These are phyloP conservation scores for Catocala sponsa DNA, from an alignment of 2,888 invertebrate species.

Conservation along the genomic window DNA sequence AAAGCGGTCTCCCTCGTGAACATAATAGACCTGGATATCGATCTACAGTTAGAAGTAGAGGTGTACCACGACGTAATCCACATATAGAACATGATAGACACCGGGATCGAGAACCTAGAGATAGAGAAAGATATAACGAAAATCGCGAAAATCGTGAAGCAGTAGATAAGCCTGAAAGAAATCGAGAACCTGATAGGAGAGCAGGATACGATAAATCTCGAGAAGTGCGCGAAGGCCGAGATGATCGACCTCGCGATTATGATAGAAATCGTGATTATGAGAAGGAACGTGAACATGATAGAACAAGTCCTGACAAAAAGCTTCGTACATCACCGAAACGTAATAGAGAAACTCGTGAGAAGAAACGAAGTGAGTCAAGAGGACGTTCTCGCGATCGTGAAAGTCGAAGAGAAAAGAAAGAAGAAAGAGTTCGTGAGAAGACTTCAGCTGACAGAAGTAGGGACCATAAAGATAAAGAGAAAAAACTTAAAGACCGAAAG, in stretches of 20 bases:
- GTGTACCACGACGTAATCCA: conserved; percentile 73
- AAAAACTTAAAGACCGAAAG: conserved; percentile 83
- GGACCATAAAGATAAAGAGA: conserved; percentile 88
- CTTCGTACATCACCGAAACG: conserved; percentile 75
- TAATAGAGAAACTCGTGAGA: conserved; percentile 73
- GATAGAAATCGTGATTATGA: conserved; percentile 76
- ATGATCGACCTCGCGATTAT: conserved; percentile 68
- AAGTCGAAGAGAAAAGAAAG: conserved; percentile 85
- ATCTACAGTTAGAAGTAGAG: conserved; percentile 67
- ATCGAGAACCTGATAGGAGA: conserved; percentile 75
- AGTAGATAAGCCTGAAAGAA: conserved; percentile 75
- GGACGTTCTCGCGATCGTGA: conserved; percentile 85
- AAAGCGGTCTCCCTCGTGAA: conserved; percentile 68
- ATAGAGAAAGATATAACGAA: conserved; percentile 77
- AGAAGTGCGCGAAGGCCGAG: conserved; percentile 67
- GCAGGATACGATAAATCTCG: conserved; percentile 71
- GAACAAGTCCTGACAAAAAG: conserved; percentile 78
- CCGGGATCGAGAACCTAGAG: conserved; percentile 79
- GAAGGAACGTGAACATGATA: conserved; percentile 81
- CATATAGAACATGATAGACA: conserved; percentile 76
- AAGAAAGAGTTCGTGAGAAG: conserved; percentile 78
- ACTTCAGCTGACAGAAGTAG: conserved; percentile 81
- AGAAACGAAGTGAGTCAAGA: conserved; percentile 81
- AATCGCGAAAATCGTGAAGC: conserved; percentile 64
- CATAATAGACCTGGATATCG: conserved; percentile 69